Base-by-base conservation (phyloP, 2,797 vertebrate species). In the Sebastes alutus region DNA sequence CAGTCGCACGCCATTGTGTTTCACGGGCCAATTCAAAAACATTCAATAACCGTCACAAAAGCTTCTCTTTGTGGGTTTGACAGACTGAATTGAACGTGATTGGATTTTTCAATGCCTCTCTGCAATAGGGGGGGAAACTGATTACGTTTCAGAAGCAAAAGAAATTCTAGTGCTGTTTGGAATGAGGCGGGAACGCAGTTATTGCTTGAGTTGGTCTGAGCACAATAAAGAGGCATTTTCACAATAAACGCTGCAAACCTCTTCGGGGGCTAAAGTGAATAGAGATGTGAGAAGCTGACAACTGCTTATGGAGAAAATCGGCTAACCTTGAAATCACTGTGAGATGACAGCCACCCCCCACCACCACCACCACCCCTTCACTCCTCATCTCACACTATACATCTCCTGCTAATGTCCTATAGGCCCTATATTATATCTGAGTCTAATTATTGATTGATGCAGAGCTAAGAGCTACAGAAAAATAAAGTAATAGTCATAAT, bases 401-500 rank as follows among this genome's bases (percentile, higher is more conserved):
- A 52, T 79, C 67, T 77, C 63, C 69, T 59, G 74, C 70, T 87
- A 66, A 87, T 77, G 85, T 77, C 52, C 71, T 80, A 7, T 20
- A 18, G 23, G 63, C 5, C 35, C 7, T 11, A 10, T 18, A 27
- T 27, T 42, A 80, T 83, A 82, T 82, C 65, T 5, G 29, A 80
- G 70, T 61, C 63, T 75, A 75, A 89, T 85, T 33, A 79, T 49
- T 69, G 69, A 92, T 85, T 92, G 78, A 84, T 89, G 86, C 30
- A 67, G 75, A 52, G 52, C 82, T 91, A 77, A 90, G 81, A 90
- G 89, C 77, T 83, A 87, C 81, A 87, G 85, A 84, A 85, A 80
- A 81, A 88, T 82, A 71, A 85, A 91, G 72, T 90, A 55, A 81
- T 81, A 80, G 35, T 88, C 74, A 92, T 92, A 80, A 92, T 88